phyloP scores from a whole-genome alignment of 2,888 invertebrate genomes.

The Archips crataeganus region DNA sequence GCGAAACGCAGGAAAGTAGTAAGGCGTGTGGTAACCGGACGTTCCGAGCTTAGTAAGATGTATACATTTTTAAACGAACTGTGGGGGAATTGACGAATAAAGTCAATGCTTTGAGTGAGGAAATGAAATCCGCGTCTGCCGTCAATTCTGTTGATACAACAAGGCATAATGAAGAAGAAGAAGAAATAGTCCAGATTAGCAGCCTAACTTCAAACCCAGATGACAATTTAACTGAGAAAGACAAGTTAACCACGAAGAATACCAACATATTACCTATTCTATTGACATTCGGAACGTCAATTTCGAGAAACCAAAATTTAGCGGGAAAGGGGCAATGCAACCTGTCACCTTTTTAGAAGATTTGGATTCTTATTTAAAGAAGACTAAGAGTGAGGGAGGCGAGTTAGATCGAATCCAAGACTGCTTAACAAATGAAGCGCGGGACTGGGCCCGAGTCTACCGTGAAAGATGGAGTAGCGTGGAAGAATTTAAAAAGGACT shows the following conservation, averaged over 20 bases:
- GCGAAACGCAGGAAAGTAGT: too few species aligned
- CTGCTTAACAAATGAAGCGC: neutral
- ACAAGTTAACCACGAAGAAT: neutral
- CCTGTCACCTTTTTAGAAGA: neutral
- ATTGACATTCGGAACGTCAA: neutral
- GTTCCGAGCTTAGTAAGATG: too few species aligned
- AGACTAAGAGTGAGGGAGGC: neutral
- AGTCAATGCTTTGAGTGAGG: too few species aligned
- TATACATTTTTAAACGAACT: too few species aligned
- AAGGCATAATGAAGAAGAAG: neutral
- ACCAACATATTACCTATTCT: neutral
- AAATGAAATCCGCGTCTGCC: too few species aligned
- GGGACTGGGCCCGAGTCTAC: too few species aligned
- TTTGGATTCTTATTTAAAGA: neutral
- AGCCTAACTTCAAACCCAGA: neutral
- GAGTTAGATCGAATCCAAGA: neutral
- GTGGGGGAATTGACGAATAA: too few species aligned
- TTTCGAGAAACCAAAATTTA: neutral
- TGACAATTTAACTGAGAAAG: neutral
- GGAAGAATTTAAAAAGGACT: too few species aligned
- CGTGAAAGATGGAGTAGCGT: too few species aligned
- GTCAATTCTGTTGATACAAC: neutral
- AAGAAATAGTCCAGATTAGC: neutral
- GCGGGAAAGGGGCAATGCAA: neutral
- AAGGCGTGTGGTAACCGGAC: too few species aligned